Conservation (phyloP, 2,888 invertebrate species). For the Cheilosia urbana region DNA sequence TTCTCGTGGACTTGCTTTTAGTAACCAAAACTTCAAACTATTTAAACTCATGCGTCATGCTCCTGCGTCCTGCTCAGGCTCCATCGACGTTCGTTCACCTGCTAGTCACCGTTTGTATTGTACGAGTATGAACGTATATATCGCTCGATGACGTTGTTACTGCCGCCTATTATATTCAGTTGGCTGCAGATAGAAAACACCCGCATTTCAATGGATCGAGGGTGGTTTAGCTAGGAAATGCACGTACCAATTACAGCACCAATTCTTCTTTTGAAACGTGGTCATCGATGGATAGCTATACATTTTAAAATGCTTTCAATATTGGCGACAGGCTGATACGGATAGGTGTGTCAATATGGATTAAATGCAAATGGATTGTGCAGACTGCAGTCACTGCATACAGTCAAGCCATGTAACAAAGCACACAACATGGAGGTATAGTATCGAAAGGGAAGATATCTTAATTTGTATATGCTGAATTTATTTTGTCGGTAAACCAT, state of each 20-base stretch:
- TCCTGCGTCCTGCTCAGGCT: too few relatives aligned
- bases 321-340: constrained; percentile 11
- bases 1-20: too few relatives aligned
- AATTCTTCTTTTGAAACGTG: constrained; percentile 16
- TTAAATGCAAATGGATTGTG: constrained; percentile 23
- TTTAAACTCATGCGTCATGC: too few relatives aligned
- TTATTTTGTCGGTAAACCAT: too few relatives aligned
- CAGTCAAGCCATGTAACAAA: too few relatives aligned
- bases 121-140: constrained; percentile 44
- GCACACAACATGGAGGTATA: too few relatives aligned
- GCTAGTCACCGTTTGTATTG: too few relatives aligned
- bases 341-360: constrained; percentile 45
- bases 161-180: constrained; percentile 55
- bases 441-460: too few relatives aligned
- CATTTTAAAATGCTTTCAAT: constrained; percentile 57
- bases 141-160: constrained; percentile 53
- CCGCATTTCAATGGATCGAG: constrained; percentile 32
- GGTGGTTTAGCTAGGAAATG: constrained; percentile 28
- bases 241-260: constrained; percentile 14
- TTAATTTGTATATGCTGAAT: too few relatives aligned
- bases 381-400: neutral
- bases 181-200: constrained; percentile 46
- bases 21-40: too few relatives aligned
- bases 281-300: constrained; percentile 39
- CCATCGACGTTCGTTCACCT: too few relatives aligned